Evolutionary conservation across 2,888 invertebrate species (phyloP).

Genomic region (Rhynchonema sp.): DNA sequence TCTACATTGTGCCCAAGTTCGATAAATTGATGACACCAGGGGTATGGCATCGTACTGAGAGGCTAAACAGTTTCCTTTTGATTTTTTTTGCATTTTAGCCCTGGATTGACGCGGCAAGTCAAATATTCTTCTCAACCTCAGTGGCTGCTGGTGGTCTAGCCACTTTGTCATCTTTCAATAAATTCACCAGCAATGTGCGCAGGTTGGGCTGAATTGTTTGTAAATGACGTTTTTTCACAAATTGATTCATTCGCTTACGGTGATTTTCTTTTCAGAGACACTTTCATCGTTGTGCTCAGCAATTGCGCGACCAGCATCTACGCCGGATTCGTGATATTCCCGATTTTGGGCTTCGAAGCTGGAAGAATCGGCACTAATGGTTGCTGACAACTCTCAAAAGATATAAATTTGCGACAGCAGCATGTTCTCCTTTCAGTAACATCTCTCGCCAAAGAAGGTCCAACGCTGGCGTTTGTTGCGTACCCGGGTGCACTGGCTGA

Average conservation of each 20-base stretch:
- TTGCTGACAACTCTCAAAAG: not conserved
- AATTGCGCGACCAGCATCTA: conserved; percentile 4
- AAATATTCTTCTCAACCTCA: not conserved
- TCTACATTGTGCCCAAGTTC: not conserved
- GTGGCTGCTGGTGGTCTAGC: not conserved
- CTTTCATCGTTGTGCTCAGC: not conserved
- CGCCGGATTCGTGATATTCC: conserved; percentile 5
- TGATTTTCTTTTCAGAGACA: not conserved
- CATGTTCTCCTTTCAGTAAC: too few species aligned
- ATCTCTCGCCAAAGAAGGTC: too few species aligned
- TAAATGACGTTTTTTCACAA: too few species aligned
- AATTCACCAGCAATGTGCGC: not conserved
- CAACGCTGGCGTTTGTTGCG: too few species aligned
- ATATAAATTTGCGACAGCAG: not conserved
- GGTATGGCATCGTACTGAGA: too few species aligned
- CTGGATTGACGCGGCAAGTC: not conserved
- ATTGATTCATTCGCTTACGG: too few species aligned
- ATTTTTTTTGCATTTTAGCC: not conserved
- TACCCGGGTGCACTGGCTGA: too few species aligned
- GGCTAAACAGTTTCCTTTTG: too few species aligned
- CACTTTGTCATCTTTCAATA: not conserved
- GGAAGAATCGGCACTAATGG: not conserved
- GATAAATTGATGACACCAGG: not conserved
- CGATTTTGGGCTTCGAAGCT: conserved; percentile 4
- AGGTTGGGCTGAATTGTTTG: not conserved